A percentile compares a stretch with the other conserved stretches of the same genome.
Conservation (phyloP, 2,888 invertebrate genomes). For the Cyclophora punctaria region DNA sequence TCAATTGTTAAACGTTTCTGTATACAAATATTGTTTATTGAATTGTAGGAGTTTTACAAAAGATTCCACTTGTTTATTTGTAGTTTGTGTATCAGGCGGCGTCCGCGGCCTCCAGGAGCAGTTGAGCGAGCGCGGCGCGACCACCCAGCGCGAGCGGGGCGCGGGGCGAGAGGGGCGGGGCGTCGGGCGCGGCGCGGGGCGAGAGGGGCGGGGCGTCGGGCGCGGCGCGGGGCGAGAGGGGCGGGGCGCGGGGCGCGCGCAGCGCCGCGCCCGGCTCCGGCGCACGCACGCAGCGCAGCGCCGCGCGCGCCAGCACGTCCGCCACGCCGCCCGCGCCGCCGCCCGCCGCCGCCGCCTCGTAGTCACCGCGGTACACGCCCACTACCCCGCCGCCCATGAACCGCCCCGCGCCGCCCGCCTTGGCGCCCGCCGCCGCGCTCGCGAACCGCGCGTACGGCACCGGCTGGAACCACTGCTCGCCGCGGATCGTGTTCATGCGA, state of each 20-base stretch:
- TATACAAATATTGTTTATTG: too few species aligned
- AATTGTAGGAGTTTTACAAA: too few species aligned
- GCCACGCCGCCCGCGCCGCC: not conserved
- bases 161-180: slow-evolving; percentile 18
- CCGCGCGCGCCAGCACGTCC: slow-evolving; percentile 58
- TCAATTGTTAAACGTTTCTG: too few species aligned
- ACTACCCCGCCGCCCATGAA: slow-evolving; percentile 65
- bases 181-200: slow-evolving; percentile 23
- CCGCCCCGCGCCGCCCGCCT: slow-evolving; percentile 75
- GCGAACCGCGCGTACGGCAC: slow-evolving; percentile 93
- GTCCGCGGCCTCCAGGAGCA: not conserved
- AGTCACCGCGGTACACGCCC: slow-evolving; percentile 90
- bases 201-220: slow-evolving; percentile 1
- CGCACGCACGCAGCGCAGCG: slow-evolving; percentile 83
- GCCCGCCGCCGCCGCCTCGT: slow-evolving; percentile 42
- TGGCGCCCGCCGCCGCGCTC: slow-evolving; percentile 76
- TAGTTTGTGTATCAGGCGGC: not conserved
- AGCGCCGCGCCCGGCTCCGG: slow-evolving; percentile 83
- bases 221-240: slow-evolving; percentile 14
- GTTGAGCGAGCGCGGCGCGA: not conserved
- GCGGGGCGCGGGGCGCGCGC: slow-evolving; percentile 24
- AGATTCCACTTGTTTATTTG: too few species aligned
- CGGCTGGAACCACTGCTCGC: slow-evolving; percentile 93
- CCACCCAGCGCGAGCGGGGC: slow-evolving; percentile 17
- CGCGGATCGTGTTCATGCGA: slow-evolving; percentile 94